These are phyloP conservation scores for Cantharis lateralis DNA, from an alignment of 2,888 invertebrate species.

Conservation along the genomic window DNA sequence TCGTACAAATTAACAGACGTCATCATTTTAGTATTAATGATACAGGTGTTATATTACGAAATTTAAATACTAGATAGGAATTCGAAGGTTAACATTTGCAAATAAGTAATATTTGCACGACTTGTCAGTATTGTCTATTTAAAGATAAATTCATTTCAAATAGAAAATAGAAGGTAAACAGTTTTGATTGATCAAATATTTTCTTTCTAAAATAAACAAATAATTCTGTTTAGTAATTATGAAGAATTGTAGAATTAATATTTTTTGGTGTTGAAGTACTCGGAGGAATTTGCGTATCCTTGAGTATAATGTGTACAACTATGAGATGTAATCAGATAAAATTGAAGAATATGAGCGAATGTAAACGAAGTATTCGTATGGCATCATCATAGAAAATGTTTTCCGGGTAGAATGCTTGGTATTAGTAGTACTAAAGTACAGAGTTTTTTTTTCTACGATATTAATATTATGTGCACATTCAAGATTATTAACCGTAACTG, in stretches of 20 bases:
- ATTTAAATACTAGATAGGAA: slow-evolving; percentile 12
- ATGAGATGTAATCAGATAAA: background rate
- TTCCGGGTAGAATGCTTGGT: background rate
- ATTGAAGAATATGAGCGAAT: background rate
- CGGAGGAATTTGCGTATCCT: background rate
- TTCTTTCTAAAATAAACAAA: background rate
- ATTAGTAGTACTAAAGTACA: background rate
- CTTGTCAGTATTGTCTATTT: slow-evolving; percentile 7
- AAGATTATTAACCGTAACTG: background rate
- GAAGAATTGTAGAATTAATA: background rate
- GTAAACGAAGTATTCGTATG: background rate
- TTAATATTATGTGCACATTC: background rate
- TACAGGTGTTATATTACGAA: slow-evolving; percentile 19
- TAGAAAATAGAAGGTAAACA: background rate
- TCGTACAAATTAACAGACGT: background rate
- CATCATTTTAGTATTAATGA: background rate
- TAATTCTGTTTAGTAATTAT: background rate
- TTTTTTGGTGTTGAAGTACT: background rate
- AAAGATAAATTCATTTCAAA: slow-evolving; percentile 1
- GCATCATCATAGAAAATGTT: background rate
- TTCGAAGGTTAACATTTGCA: slow-evolving; percentile 17
- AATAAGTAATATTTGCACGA: slow-evolving; percentile 13
- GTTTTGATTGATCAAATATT: background rate
- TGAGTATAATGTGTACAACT: background rate
- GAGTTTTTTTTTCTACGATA: background rate